Conservation (phyloP, 2,113 vertebrate species). For the Carollia perspicillata region DNA sequence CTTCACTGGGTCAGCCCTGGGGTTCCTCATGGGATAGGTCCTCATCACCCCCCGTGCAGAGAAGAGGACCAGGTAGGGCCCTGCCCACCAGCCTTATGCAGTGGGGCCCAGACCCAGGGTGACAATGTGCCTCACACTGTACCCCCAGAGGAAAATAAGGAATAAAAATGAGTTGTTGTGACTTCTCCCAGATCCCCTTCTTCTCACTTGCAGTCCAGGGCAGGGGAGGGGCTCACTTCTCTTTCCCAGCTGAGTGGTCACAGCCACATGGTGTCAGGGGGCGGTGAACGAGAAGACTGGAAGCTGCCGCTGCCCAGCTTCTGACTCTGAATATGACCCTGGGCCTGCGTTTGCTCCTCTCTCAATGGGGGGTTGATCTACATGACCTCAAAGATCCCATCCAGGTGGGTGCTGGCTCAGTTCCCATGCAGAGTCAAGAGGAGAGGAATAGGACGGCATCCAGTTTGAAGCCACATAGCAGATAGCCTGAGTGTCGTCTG, state of each 20-base stretch:
- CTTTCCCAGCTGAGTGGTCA: background rate
- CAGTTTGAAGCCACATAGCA: background rate
- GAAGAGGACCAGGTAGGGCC: background rate
- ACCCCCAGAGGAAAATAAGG: background rate
- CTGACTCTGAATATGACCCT: background rate
- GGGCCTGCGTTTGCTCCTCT: background rate
- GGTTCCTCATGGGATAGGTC: rapidly evolving
- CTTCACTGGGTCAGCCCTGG: rapidly evolving
- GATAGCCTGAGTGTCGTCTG: background rate
- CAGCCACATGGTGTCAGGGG: background rate
- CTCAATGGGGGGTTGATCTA: background rate
- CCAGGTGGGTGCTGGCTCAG: background rate
- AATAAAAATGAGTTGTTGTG: background rate
- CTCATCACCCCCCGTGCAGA: rapidly evolving
- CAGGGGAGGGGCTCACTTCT: background rate
- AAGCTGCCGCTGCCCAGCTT: background rate
- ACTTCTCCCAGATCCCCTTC: rapidly evolving
- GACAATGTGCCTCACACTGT: background rate
- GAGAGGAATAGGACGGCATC: too few relatives aligned
- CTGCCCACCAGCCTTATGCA: background rate
- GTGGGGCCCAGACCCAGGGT: background rate
- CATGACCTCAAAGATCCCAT: background rate
- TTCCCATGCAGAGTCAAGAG: background rate
- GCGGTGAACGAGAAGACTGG: background rate
- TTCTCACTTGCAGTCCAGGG: background rate